phyloP scores from a whole-genome alignment of 2,797 vertebrate species.

The Eulemur albifrons region DNA sequence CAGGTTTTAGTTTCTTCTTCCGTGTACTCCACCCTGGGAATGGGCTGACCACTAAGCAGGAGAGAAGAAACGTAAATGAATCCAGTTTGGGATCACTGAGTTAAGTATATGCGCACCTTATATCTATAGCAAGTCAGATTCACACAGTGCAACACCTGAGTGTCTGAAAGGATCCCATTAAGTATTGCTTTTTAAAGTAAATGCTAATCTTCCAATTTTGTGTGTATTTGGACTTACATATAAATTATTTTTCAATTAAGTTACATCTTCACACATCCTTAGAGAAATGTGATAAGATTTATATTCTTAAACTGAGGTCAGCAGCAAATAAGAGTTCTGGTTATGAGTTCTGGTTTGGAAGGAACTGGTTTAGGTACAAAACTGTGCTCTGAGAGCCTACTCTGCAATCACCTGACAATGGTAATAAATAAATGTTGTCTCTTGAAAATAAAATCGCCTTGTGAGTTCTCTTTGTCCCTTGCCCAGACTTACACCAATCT shows the following conservation, averaged over 20 bases:
- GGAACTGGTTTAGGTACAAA: background rate
- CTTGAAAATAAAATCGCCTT: conserved; percentile 44
- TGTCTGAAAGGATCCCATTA: background rate
- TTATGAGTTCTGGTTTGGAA: background rate
- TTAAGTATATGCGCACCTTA: background rate
- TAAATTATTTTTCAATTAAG: background rate
- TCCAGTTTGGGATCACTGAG: background rate
- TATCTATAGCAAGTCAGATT: background rate
- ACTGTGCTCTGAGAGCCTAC: background rate
- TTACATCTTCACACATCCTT: background rate
- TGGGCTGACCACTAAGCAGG: conserved; percentile 91
- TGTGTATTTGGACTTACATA: background rate
- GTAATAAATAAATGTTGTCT: background rate
- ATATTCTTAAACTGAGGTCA: background rate
- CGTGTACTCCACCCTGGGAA: conserved; percentile 94
- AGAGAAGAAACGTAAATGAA: background rate
- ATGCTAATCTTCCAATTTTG: background rate
- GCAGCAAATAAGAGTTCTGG: background rate
- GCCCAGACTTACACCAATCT: background rate
- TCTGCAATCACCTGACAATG: background rate
- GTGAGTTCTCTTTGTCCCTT: background rate
- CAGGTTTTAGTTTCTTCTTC: conserved; percentile 94
- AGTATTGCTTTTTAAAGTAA: background rate
- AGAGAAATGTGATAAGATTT: background rate
- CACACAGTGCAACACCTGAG: background rate